These are phyloP conservation scores for Parotia lawesii DNA, from an alignment of 2,113 vertebrate species.

Conservation along the genomic window DNA sequence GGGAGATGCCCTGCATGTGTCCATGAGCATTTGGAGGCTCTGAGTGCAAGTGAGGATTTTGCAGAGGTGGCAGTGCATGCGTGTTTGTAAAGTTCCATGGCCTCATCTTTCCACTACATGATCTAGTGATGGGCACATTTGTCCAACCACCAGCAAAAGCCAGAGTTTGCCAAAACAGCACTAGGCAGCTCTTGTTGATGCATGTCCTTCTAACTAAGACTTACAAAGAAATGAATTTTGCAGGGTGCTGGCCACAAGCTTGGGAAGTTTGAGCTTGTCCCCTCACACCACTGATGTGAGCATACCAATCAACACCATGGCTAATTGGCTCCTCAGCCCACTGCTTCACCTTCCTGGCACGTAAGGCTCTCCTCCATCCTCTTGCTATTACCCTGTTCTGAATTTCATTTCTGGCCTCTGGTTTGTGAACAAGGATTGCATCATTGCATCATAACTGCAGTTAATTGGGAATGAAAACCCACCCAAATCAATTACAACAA, in stretches of 20 bases:
- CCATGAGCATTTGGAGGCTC: not conserved
- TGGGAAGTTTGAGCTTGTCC: not conserved
- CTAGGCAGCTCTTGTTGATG: not conserved
- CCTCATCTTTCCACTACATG: not conserved
- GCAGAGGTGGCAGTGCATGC: not conserved
- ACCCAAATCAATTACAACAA: constrained; percentile 4
- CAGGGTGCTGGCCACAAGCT: not conserved
- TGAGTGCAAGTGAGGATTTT: not conserved
- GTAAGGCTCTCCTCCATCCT: not conserved
- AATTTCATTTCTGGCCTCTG: not conserved
- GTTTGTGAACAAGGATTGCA: not conserved
- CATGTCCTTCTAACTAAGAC: not conserved
- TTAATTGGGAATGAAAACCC: constrained; percentile 16
- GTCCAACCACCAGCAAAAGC: not conserved
- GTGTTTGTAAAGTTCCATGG: not conserved
- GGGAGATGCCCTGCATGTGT: not conserved
- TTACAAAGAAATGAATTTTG: not conserved
- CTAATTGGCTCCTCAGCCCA: not conserved
- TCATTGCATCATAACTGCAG: not conserved
- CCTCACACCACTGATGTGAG: not conserved
- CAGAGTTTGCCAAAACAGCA: not conserved
- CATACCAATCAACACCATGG: accelerated
- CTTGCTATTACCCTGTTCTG: not conserved
- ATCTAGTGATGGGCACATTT: not conserved
- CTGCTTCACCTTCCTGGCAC: not conserved